Percentiles rank a stretch among this genome's conserved stretches.
These are phyloP conservation scores for Mormyrus iriodes DNA, from an alignment of 2,113 vertebrate genomes.

Conservation along the genomic window DNA sequence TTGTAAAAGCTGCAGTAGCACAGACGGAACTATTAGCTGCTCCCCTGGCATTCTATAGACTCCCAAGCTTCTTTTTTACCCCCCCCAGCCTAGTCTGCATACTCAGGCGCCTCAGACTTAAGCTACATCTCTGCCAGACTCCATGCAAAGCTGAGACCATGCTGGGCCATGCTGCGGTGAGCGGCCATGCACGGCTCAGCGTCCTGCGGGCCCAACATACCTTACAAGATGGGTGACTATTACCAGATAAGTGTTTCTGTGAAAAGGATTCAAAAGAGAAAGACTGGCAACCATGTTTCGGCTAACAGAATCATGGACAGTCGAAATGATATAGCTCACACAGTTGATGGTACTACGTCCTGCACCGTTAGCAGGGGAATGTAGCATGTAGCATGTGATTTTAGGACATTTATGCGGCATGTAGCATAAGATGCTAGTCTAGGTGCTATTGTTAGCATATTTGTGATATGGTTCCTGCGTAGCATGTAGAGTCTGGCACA, in stretches of 20 bases:
- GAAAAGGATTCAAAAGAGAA: constrained; percentile 35
- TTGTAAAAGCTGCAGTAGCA: not conserved
- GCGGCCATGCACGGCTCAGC: not conserved
- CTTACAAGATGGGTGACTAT: constrained; percentile 68
- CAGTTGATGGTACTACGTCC: not conserved
- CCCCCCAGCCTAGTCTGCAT: not conserved
- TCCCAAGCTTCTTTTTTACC: not conserved
- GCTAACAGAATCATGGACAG: not conserved
- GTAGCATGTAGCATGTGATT: not conserved
- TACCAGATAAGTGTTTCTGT: constrained; percentile 63
- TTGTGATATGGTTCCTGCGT: not conserved
- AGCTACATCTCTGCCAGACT: constrained; percentile 1
- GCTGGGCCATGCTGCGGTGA: constrained; percentile 32
- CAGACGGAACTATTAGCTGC: not conserved
- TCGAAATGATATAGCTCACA: not conserved
- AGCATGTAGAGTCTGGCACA: not conserved
- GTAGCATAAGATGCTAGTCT: not conserved
- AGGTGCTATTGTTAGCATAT: not conserved
- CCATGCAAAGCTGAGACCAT: constrained; percentile 9
- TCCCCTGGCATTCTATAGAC: not conserved
- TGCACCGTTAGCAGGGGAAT: not conserved
- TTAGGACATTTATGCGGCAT: not conserved
- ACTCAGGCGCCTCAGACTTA: not conserved
- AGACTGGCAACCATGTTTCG: constrained; percentile 13
- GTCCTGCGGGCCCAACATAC: constrained; percentile 39